phyloP scores from a whole-genome alignment of 2,888 invertebrate species.

The Himalopsyche anomala region DNA sequence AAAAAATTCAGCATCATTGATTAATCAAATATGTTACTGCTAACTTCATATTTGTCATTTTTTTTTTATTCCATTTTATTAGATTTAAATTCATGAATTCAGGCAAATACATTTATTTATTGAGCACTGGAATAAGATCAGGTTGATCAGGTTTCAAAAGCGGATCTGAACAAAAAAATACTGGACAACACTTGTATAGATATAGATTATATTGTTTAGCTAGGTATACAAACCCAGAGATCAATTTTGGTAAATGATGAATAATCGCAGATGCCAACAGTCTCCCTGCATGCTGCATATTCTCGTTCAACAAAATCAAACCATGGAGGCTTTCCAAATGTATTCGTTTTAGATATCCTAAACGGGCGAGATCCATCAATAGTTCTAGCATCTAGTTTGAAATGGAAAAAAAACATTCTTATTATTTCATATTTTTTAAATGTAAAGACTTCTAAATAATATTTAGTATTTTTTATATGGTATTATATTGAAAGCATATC shows the following conservation, averaged over 20 bases:
- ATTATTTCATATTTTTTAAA: conserved; percentile 8
- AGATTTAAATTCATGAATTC: too few species aligned
- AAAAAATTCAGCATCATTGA: too few species aligned
- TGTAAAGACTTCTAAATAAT: too few species aligned
- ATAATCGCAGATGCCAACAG: conserved; percentile 95
- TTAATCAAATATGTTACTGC: too few species aligned
- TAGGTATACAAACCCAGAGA: conserved; percentile 82
- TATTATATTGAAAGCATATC: not conserved
- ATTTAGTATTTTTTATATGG: not conserved
- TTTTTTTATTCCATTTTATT: too few species aligned
- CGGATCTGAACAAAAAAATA: not conserved
- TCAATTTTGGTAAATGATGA: conserved; percentile 98
- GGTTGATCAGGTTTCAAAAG: too few species aligned
- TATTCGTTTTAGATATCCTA: conserved; percentile 86
- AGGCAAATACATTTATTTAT: too few species aligned
- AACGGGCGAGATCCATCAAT: conserved; percentile 68
- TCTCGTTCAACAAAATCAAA: conserved; percentile 91
- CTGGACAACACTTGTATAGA: not conserved
- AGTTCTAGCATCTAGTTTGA: conserved; percentile 46
- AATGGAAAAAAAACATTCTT: conserved; percentile 23
- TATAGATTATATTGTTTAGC: not conserved
- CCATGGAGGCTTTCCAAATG: conserved; percentile 96
- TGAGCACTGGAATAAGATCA: too few species aligned
- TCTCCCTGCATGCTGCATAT: conserved; percentile 95
- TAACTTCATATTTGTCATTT: too few species aligned